These are phyloP conservation scores for Coenonympha glycerion DNA, from an alignment of 2,888 invertebrate species.

Conservation along the genomic window DNA sequence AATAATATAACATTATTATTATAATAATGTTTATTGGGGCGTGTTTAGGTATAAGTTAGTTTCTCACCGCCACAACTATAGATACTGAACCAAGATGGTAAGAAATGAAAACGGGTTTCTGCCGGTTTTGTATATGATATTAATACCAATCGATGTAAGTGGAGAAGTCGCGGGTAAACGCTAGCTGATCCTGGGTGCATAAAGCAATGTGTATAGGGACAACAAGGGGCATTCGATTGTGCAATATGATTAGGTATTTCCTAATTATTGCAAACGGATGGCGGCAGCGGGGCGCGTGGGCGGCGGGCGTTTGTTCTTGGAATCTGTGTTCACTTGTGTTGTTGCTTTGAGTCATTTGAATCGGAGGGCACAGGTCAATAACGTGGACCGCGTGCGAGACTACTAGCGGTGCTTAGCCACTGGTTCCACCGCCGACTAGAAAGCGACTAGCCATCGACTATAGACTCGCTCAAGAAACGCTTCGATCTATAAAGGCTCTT, in stretches of 20 bases:
- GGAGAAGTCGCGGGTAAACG: neutral
- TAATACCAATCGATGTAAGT: neutral
- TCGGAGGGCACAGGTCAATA: conserved; percentile 20
- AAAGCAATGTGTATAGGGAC: neutral
- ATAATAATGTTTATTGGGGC: too few species aligned
- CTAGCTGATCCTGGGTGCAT: neutral
- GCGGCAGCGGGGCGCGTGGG: conserved; percentile 22
- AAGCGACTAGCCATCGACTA: too few species aligned
- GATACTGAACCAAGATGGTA: too few species aligned
- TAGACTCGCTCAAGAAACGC: too few species aligned
- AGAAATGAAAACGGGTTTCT: too few species aligned
- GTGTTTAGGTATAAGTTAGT: too few species aligned
- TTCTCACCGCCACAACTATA: too few species aligned
- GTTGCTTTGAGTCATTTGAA: conserved; percentile 23
- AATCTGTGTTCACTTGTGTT: conserved; percentile 16
- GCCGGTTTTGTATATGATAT: neutral
- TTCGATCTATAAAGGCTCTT: too few species aligned
- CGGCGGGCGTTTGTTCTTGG: conserved; percentile 19
- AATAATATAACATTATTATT: too few species aligned
- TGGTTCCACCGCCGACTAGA: too few species aligned
- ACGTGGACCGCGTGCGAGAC: neutral
- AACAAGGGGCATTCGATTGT: conserved; percentile 7
- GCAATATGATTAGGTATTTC: conserved; percentile 19
- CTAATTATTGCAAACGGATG: conserved; percentile 29
- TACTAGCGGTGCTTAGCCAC: too few species aligned